Conservation (phyloP, 2,797 vertebrate species). For the Rhynchotus rufescens region DNA sequence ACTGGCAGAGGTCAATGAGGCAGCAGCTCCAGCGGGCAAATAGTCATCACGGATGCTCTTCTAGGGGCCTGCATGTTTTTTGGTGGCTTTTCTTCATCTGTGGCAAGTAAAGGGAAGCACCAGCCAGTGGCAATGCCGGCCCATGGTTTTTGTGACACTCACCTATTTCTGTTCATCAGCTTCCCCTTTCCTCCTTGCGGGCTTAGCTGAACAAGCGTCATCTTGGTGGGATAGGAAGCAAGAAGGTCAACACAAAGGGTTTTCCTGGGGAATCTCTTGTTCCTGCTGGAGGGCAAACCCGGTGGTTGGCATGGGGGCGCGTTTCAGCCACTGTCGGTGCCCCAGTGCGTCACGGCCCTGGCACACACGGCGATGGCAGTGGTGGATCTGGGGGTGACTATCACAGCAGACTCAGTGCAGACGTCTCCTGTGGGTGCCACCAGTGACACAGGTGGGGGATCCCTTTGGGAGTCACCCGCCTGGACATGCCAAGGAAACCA, state of each 20-base stretch:
- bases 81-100: neutral
- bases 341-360: too few relatives aligned
- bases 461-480: neutral
- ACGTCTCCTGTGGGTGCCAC: too few relatives aligned
- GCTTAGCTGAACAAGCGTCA: neutral
- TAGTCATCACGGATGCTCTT: rapidly evolving
- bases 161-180: neutral
- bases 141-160: neutral
- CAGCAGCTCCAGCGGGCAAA: rapidly evolving
- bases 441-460: neutral
- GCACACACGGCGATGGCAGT: neutral
- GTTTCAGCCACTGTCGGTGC: neutral
- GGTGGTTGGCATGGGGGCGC: neutral
- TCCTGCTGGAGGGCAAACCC: neutral
- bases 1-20: neutral
- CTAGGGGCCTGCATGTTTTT: neutral
- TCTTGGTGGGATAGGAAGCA: neutral
- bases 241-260: neutral
- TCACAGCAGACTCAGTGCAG: neutral
- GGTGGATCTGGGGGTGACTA: too few relatives aligned
- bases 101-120: neutral
- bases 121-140: rapidly evolving
- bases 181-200: neutral
- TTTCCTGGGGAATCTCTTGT: neutral
- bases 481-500: neutral